Evolutionary conservation across 2,113 vertebrate species (phyloP).

Genomic region (Corythornis vintsioides): DNA sequence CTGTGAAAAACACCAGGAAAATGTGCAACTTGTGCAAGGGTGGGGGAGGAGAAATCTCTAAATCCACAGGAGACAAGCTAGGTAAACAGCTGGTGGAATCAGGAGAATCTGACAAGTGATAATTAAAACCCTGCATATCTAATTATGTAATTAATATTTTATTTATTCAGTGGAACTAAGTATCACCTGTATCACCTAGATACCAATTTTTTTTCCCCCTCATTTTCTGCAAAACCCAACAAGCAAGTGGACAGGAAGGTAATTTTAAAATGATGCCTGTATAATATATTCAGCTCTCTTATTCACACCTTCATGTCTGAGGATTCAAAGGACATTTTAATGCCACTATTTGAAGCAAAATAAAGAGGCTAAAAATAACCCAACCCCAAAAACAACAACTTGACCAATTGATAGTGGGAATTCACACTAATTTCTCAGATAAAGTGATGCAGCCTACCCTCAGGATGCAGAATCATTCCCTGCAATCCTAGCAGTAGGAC

Average conservation of each 20-base stretch:
- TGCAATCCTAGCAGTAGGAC: neutral
- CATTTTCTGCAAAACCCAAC: neutral
- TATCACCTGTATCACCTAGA: neutral
- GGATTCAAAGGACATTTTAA: neutral
- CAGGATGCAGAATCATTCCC: neutral
- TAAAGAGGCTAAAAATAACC: neutral
- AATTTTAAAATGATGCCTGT: neutral
- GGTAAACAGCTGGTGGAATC: constrained; percentile 26
- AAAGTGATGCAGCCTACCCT: neutral
- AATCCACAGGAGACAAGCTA: neutral
- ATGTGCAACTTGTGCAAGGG: neutral
- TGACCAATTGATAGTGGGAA: neutral
- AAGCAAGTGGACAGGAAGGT: neutral
- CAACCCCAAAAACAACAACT: neutral
- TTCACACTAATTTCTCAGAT: neutral
- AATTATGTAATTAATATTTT: constrained; percentile 18
- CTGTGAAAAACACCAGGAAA: constrained; percentile 6
- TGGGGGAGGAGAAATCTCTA: neutral
- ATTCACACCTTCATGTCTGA: neutral
- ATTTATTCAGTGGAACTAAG: neutral
- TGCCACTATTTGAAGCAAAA: neutral
- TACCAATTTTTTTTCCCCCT: neutral
- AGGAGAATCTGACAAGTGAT: constrained; percentile 33
- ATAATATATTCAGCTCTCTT: neutral
- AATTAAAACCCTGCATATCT: constrained; percentile 2